Conservation (phyloP, 1,140 invertebrate genomes). For the Rhizoglyphus robini region DNA sequence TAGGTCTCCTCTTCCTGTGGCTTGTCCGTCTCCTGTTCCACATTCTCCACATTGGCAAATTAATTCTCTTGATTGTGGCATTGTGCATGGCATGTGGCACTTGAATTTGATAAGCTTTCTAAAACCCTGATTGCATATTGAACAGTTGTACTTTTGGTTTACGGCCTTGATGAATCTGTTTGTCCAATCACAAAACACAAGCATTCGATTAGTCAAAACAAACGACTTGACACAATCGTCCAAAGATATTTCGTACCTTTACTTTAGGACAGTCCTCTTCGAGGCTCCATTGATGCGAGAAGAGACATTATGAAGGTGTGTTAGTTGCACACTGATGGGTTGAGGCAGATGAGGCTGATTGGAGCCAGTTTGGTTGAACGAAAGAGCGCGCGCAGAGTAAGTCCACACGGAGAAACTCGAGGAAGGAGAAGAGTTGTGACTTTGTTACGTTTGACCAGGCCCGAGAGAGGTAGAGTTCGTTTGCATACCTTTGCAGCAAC, state of each 20-base stretch:
- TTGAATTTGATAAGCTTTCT: neutral
- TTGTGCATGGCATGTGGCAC: neutral
- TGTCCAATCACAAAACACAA: neutral
- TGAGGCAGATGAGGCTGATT: too few relatives aligned
- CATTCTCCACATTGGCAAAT: constrained; percentile 19
- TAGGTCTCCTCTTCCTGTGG: too few relatives aligned
- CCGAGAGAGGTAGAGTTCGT: neutral
- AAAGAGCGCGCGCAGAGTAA: neutral
- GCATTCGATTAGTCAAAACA: neutral
- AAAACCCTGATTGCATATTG: neutral
- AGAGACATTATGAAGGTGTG: neutral
- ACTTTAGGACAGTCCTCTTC: neutral
- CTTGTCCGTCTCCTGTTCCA: constrained; percentile 37
- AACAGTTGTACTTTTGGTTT: neutral
- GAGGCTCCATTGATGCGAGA: neutral
- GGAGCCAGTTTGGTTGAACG: neutral
- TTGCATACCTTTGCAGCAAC: neutral
- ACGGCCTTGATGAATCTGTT: neutral
- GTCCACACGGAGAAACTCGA: neutral
- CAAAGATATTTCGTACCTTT: too few relatives aligned
- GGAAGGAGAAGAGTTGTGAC: neutral
- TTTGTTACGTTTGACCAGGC: neutral
- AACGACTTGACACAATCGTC: neutral
- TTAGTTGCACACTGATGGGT: neutral
- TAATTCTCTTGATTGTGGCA: neutral